These are phyloP conservation scores for Takifugu ocellatus DNA, from an alignment of 2,797 vertebrate species.

Conservation along the genomic window DNA sequence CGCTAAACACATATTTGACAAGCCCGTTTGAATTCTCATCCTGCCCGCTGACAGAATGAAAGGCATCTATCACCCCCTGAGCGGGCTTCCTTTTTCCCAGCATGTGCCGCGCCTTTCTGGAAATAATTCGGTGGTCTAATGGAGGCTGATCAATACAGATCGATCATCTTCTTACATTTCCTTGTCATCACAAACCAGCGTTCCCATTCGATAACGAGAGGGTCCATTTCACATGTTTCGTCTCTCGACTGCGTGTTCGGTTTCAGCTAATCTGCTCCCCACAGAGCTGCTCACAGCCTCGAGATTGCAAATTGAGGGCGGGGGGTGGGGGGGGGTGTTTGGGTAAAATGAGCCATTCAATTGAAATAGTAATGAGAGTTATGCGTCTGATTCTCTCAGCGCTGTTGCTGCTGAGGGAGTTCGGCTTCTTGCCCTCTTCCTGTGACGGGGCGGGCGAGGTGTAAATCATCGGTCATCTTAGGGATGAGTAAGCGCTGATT, in stretches of 20 bases:
- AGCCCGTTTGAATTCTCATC: slow-evolving; percentile 45
- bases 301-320: slow-evolving; percentile 32
- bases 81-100: slow-evolving; percentile 43
- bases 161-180: slow-evolving; percentile 59
- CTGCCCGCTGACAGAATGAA: slow-evolving; percentile 2
- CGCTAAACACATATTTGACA: slow-evolving; percentile 57
- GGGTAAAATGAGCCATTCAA: slow-evolving; percentile 46
- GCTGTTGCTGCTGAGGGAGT: not conserved
- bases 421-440: not conserved
- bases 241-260: slow-evolving; percentile 34
- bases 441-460: not conserved
- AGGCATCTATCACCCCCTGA: slow-evolving; percentile 20
- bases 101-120: slow-evolving; percentile 42
- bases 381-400: slow-evolving; percentile 20
- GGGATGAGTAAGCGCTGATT: slow-evolving; percentile 3
- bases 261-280: slow-evolving; percentile 59
- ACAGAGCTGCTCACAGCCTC: slow-evolving; percentile 27
- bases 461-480: not conserved
- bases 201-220: slow-evolving; percentile 55
- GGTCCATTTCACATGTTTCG: slow-evolving; percentile 36
- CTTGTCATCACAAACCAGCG: slow-evolving; percentile 64
- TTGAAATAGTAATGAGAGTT: slow-evolving; percentile 45
- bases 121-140: slow-evolving; percentile 68
- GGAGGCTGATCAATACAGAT: slow-evolving; percentile 63
- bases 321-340: slow-evolving; percentile 9